Conservation (phyloP, 2,797 vertebrate species). For the Pitangus sulphuratus region DNA sequence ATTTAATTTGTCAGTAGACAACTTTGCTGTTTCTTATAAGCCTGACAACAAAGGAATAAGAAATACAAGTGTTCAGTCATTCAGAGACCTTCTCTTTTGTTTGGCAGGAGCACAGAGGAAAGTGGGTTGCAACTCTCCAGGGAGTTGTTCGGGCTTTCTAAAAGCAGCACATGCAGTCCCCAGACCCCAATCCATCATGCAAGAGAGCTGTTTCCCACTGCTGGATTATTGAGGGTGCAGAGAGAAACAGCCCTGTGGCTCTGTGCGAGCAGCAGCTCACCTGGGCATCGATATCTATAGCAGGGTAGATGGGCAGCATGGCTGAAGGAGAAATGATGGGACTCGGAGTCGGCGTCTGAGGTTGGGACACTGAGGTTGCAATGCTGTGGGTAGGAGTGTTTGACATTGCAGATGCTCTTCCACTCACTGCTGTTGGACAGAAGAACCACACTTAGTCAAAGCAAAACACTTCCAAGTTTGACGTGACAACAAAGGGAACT, state of each 20-base stretch:
- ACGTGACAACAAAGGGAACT: neutral
- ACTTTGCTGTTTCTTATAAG: neutral
- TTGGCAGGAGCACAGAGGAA: accelerated
- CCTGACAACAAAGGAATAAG: neutral
- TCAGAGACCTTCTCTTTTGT: neutral
- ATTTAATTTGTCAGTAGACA: neutral
- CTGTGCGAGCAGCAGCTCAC: conserved; percentile 54
- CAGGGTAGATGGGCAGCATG: conserved; percentile 85
- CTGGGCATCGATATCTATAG: conserved; percentile 86
- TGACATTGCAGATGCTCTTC: conserved; percentile 85
- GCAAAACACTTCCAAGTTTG: neutral
- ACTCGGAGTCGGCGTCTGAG: conserved; percentile 83
- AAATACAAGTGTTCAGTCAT: neutral
- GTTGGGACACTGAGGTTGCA: conserved; percentile 82
- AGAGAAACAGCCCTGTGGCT: accelerated
- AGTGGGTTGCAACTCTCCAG: neutral
- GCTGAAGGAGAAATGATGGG: conserved; percentile 85
- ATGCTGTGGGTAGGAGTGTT: conserved; percentile 85
- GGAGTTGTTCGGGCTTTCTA: neutral
- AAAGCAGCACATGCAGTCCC: neutral
- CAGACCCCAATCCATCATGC: neutral
- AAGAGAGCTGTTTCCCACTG: neutral
- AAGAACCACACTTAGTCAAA: conserved; percentile 76
- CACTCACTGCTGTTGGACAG: conserved; percentile 86
- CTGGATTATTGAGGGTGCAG: neutral